phyloP scores from a whole-genome alignment of 1,140 invertebrate species.

The Drosophila santomea region DNA sequence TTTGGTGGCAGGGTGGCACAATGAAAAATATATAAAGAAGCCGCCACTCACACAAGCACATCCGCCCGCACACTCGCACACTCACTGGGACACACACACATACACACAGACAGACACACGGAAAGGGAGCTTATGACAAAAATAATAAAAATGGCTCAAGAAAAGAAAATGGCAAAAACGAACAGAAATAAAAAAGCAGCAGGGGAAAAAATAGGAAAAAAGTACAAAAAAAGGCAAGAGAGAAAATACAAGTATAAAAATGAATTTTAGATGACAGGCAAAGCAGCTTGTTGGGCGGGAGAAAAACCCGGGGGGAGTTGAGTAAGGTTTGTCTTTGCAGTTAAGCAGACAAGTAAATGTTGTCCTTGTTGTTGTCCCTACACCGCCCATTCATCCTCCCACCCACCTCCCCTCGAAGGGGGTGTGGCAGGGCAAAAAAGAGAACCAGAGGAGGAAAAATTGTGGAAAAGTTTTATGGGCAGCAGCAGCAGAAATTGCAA shows the following conservation, averaged over 20 bases:
- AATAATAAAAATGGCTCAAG: constrained; percentile 82
- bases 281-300: constrained; percentile 53
- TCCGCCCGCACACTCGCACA: constrained; percentile 17
- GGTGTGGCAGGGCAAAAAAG: constrained; percentile 45
- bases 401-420: neutral
- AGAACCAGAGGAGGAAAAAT: constrained; percentile 66
- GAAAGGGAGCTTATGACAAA: constrained; percentile 70
- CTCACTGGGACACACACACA: constrained; percentile 4
- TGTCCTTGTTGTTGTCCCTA: constrained; percentile 73
- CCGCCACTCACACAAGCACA: constrained; percentile 60
- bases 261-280: constrained; percentile 83
- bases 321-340: constrained; percentile 76
- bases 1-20: constrained; percentile 76
- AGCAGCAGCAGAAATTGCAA: constrained; percentile 81
- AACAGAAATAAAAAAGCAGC: constrained; percentile 53
- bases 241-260: constrained; percentile 79
- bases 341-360: constrained; percentile 82
- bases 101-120: neutral
- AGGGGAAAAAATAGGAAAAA: constrained; percentile 32
- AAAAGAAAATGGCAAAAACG: constrained; percentile 70
- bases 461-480: constrained; percentile 79
- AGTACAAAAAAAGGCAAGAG: constrained; percentile 29
- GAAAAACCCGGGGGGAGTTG: neutral
- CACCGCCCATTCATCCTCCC: constrained; percentile 7
- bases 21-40: constrained; percentile 82